Conservation (phyloP, 2,113 vertebrate genomes). For the Eupsittula cactorum region DNA sequence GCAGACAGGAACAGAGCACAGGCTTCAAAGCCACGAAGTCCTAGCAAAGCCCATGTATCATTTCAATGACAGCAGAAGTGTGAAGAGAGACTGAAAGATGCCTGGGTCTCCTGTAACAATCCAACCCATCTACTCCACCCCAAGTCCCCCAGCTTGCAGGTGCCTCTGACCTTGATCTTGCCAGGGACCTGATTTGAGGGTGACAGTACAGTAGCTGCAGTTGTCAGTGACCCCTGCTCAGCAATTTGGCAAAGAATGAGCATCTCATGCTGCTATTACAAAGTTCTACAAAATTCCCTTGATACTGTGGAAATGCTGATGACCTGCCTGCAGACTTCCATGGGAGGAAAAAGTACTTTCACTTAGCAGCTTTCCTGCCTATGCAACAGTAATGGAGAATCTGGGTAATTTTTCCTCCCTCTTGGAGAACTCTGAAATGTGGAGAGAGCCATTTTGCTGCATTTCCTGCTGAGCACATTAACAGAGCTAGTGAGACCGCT, state of each 20-base stretch:
- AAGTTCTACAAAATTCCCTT: not conserved
- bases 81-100: not conserved
- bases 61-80: not conserved
- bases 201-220: not conserved
- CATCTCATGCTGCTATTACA: not conserved
- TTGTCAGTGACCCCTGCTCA: not conserved
- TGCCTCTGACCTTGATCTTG: not conserved
- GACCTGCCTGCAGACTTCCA: not conserved
- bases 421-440: not conserved
- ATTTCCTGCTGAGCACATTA: not conserved
- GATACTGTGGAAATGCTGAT: not conserved
- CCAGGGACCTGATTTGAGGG: not conserved
- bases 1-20: not conserved
- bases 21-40: not conserved
- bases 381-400: not conserved
- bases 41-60: not conserved
- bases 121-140: not conserved
- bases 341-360: not conserved
- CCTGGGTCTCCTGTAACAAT: not conserved
- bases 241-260: not conserved
- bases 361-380: not conserved
- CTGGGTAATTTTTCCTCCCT: not conserved
- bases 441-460: not conserved
- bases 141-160: not conserved
- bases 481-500: not conserved